These are phyloP conservation scores for Pseudoips prasinana DNA, from an alignment of 2,888 invertebrate species.

Conservation along the genomic window DNA sequence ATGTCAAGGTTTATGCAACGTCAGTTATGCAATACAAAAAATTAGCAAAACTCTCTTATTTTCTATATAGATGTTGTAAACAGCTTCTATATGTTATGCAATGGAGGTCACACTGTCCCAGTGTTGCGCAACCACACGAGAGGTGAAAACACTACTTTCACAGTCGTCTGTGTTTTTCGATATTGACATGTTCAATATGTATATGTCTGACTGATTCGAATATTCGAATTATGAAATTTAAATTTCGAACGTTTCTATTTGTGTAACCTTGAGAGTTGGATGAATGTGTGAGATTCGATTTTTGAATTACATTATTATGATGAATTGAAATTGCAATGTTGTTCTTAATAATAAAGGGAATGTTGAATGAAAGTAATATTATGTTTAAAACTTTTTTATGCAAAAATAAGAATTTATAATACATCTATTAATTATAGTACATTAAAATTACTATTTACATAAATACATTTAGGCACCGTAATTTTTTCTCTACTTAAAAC, in stretches of 20 bases:
- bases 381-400: constrained; percentile 63
- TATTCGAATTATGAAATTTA: constrained; percentile 27
- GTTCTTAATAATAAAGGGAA: too few relatives aligned
- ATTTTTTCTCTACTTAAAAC: constrained; percentile 80
- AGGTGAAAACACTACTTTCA: constrained; percentile 69
- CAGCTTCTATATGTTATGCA: constrained; percentile 68
- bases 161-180: constrained; percentile 48
- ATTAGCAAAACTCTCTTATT: constrained; percentile 71
- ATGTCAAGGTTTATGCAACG: constrained; percentile 71
- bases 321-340: too few relatives aligned
- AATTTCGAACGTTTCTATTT: constrained; percentile 14
- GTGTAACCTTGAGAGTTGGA: constrained; percentile 6
- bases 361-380: constrained; percentile 18
- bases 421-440: constrained; percentile 76
- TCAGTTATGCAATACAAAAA: constrained; percentile 64
- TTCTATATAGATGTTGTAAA: constrained; percentile 68
- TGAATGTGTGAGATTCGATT: too few relatives aligned
- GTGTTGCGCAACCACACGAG: constrained; percentile 56
- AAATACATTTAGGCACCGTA: constrained; percentile 83
- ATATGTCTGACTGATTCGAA: constrained; percentile 6
- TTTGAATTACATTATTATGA: too few relatives aligned
- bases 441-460: constrained; percentile 83
- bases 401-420: constrained; percentile 76
- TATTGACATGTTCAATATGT: constrained; percentile 40
- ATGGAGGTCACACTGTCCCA: constrained; percentile 67